Conservation (phyloP, 2,797 vertebrate genomes). For the Sandelia bainsii region DNA sequence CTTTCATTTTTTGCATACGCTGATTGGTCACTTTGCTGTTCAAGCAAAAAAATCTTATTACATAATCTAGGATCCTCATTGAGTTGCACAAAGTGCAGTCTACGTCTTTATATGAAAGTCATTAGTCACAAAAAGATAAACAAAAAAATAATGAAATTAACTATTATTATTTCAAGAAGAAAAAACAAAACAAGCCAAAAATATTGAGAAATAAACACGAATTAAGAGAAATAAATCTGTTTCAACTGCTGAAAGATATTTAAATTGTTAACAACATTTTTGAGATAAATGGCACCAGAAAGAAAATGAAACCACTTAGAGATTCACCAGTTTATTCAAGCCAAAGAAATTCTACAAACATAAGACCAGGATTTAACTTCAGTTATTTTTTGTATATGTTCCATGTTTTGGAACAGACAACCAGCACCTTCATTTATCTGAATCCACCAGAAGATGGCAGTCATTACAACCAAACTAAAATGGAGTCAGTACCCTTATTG, state of each 20-base stretch:
- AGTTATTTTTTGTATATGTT: background rate
- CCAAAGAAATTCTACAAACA: background rate
- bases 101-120: too few relatives aligned
- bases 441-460: constrained; percentile 34
- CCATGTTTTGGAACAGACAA: background rate
- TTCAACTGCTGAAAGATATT: too few relatives aligned
- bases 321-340: background rate
- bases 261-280: too few relatives aligned
- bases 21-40: background rate
- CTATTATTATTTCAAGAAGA: background rate
- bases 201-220: background rate
- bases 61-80: too few relatives aligned
- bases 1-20: background rate
- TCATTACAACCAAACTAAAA: constrained; percentile 27
- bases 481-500: constrained; percentile 34
- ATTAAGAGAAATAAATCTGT: too few relatives aligned
- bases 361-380: too few relatives aligned
- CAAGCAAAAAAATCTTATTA: too few relatives aligned
- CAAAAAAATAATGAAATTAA: too few relatives aligned
- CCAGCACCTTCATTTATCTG: constrained; percentile 9
- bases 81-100: too few relatives aligned
- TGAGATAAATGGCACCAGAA: background rate
- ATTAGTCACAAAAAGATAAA: too few relatives aligned
- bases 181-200: background rate
- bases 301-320: background rate